These are phyloP conservation scores for Pempheris klunzingeri DNA, from an alignment of 2,797 vertebrate species.

Conservation along the genomic window DNA sequence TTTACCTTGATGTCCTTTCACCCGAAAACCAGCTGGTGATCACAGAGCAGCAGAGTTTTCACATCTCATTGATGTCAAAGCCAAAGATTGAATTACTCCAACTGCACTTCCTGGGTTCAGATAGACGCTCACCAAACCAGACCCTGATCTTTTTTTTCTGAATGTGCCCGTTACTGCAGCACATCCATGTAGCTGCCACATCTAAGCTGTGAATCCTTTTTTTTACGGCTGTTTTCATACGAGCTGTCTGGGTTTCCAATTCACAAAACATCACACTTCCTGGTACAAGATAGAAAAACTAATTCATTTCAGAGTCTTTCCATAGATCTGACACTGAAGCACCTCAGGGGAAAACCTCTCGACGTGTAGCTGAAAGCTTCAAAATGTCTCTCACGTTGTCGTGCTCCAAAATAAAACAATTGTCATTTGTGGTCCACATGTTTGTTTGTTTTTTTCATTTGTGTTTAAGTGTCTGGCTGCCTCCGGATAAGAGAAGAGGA, in stretches of 20 bases:
- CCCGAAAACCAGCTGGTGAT: no score
- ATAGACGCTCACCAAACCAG: no score
- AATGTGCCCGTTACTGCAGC: not conserved
- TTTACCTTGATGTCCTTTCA: no score
- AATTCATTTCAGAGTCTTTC: constrained; percentile 1
- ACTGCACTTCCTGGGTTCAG: not conserved
- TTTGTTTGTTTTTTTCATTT: not conserved
- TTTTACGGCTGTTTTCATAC: not conserved
- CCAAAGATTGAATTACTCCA: no score
- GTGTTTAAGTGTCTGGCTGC: constrained; percentile 38
- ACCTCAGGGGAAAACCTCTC: not conserved
- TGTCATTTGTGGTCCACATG: not conserved
- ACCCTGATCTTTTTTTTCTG: not conserved
- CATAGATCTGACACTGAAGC: not conserved
- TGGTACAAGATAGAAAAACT: not conserved
- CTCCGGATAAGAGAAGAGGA: constrained; percentile 24
- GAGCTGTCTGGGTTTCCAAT: not conserved
- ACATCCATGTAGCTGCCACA: not conserved
- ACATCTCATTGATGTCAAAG: no score
- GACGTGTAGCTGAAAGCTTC: not conserved
- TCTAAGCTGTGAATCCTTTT: not conserved
- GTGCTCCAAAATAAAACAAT: constrained; percentile 23
- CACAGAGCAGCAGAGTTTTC: no score
- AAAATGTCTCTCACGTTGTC: not conserved
- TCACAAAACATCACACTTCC: not conserved